Base-by-base conservation (phyloP, 2,888 invertebrate species). In the Eubasilissa splendida region DNA sequence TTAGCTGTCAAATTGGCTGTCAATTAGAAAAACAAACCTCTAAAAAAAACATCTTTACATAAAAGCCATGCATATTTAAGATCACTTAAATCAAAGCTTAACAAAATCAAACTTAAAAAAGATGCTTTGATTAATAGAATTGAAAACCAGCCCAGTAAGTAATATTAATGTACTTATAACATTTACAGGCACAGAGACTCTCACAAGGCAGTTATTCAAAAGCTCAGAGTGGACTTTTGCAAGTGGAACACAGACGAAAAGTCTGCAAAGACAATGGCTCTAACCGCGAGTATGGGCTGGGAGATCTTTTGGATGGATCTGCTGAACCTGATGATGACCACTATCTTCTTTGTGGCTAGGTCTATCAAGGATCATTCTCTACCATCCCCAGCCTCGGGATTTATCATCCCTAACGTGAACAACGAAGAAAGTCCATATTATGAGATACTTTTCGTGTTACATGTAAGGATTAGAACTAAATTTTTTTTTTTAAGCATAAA, bases 331-430 rank as follows among this genome's bases (percentile, higher is more conserved):
- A 11, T 66, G n/a, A 66, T 79, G 70, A 81, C 80, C n/a, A 68
- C 81, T 4, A 31, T 76, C 11, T 77, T 79, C 58, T 81, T 83
- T 56, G 5, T 81, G 0, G 42, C 77, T 42, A 66, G 75, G 14
- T 74, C 79, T n/a, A 53, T 81, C 8, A 77, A 56, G 33, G 66
- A 80, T 58, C 79, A 81, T 58, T 79, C 83, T 4, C 71, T 80
- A 42, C 83, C 83, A 9, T 71, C 77, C 3, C 83, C 79, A n/a
- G 63, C 77, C 2, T 83, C 83, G 1, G 83, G 83, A 2, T 75
- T 81, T 11, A n/a, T 60, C 4, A 33, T 79, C 11, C 79, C 81
- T 0, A 33, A 59, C 9, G 79, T 81, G 14, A 77, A 83, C 79
- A 81, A 79, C 59, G 71, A 79, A 68, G 52, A 77, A 50, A 77